Evolutionary conservation across 2,113 vertebrate species (phyloP), one percentile per base, ranked within the genome.

Genomic region (Salminus brasiliensis): DNA sequence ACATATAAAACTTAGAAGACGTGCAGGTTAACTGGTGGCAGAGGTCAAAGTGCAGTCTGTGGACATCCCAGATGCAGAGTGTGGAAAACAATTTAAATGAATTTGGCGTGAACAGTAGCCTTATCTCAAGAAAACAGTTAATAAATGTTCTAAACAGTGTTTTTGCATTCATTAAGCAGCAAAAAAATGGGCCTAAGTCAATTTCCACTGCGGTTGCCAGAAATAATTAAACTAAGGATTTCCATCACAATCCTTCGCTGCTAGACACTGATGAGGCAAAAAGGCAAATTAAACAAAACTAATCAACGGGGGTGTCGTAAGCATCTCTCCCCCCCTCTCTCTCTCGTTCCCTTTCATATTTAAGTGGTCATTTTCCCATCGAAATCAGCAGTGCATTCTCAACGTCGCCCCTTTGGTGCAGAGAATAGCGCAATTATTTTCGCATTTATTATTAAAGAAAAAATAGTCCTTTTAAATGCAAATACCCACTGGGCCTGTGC

Each of bases 391-490:
- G 80, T 78, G 36, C 86, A 72, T 25, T 21, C 41, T 1, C 67
- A 79, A 27, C 59, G 82, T 87, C 76, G 87, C 85, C 81, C 69
- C 78, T 80, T 12, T 4, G 47, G 16, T 49, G 47, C 65, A 78
- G 81, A 77, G 60, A 77, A 80, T 18, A 74, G 81, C 43, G 43
- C 75, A 76, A 82, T 82, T 85, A 82, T 80, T 67, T 71, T 66
- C 63, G 66, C 66, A 52, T 86, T 88, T 88, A 86, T 60, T 21
- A 29, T 10, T 10, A 18, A 36, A n/a, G n/a, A n/a, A 72, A 65
- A 74, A 76, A 47, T 41, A 36, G 7, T 34, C 72, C 79, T 90
- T 90, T 92, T 87, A 89, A 88, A 90, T 88, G 87, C 83, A 91
- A 90, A 91, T 88, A 84, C 83, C 79, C 79, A 62, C 41, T 80